These are phyloP conservation scores for Chymomyza caudatula DNA, from an alignment of 2,888 invertebrate species.

Conservation along the genomic window DNA sequence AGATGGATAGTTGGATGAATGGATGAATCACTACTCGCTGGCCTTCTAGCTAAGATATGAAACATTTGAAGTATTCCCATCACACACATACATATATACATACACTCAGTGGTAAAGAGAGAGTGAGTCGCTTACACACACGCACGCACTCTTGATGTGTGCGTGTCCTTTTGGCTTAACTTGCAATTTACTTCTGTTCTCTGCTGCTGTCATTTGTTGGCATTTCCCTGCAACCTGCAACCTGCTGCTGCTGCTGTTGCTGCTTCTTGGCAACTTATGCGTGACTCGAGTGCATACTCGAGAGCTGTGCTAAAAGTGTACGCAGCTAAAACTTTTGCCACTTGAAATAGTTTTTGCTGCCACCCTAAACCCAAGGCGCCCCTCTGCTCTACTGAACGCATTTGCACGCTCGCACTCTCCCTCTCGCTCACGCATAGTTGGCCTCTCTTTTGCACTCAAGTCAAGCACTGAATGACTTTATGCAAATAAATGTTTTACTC, in stretches of 20 bases:
- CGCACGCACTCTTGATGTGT: constrained; percentile 23
- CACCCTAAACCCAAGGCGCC: background rate
- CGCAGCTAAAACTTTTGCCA: constrained; percentile 71
- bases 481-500: constrained; percentile 72
- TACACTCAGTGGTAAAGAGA: too few species aligned
- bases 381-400: background rate
- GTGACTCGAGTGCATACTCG: constrained; percentile 69
- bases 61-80: constrained; percentile 35
- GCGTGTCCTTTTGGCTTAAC: constrained; percentile 62
- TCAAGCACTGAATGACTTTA: constrained; percentile 49
- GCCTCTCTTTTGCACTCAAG: background rate
- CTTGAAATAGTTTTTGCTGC: constrained; percentile 63
- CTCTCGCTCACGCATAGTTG: background rate
- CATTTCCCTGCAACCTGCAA: constrained; percentile 47
- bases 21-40: constrained; percentile 23
- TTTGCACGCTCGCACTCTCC: too few species aligned
- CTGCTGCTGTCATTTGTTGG: constrained; percentile 58
- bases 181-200: constrained; percentile 59
- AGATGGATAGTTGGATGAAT: constrained; percentile 27
- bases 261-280: constrained; percentile 61
- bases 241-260: constrained; percentile 35
- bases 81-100: too few species aligned
- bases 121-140: too few species aligned
- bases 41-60: constrained; percentile 33
- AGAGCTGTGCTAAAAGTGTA: constrained; percentile 58